These are phyloP conservation scores for Nycticryphes semicollaris DNA, from an alignment of 2,113 vertebrate species.

Conservation along the genomic window DNA sequence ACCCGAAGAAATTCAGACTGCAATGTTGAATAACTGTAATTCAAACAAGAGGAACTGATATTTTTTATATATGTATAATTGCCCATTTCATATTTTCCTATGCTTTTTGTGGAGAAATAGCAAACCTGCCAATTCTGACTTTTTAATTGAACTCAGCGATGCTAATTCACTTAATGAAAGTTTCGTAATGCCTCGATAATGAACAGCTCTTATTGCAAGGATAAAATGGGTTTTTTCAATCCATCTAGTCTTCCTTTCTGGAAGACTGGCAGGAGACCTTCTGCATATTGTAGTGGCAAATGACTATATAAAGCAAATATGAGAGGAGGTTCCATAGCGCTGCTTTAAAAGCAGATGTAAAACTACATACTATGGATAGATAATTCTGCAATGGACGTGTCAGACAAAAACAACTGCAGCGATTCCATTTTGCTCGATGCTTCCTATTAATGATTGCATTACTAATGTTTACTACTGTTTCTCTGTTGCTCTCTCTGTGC, in stretches of 20 bases:
- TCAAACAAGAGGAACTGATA: background rate
- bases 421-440: constrained; percentile 21
- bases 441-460: constrained; percentile 44
- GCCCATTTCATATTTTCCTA: background rate
- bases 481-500: constrained; percentile 7
- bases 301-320: background rate
- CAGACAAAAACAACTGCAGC: background rate
- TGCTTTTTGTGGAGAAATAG: background rate
- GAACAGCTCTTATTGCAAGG: background rate
- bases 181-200: background rate
- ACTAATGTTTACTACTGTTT: constrained; percentile 29
- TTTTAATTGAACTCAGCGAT: background rate
- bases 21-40: background rate
- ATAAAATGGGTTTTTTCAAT: background rate
- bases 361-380: background rate
- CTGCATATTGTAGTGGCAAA: constrained; percentile 19
- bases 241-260: background rate
- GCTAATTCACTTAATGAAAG: background rate
- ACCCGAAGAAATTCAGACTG: background rate
- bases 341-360: constrained; percentile 30
- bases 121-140: background rate
- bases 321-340: background rate
- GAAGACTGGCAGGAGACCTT: background rate
- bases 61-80: background rate
- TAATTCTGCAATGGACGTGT: background rate